Conservation (phyloP, 2,113 vertebrate species). For the Phocoena sinus region DNA sequence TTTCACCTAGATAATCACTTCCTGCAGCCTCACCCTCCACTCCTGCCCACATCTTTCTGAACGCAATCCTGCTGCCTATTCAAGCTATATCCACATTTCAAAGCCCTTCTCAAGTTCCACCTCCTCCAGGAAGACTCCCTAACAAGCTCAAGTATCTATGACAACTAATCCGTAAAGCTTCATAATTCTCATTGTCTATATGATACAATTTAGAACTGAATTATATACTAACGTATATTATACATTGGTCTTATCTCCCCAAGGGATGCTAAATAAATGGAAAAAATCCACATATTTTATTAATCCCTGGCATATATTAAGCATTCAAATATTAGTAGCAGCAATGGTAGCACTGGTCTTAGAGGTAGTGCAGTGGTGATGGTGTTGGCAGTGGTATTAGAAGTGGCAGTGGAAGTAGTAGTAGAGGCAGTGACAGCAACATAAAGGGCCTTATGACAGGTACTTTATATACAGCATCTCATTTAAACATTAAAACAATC, state of each 20-base stretch:
- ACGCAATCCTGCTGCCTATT: neutral
- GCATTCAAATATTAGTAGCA: neutral
- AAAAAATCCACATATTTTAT: neutral
- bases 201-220: neutral
- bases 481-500: neutral
- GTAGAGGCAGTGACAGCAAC: neutral
- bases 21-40: neutral
- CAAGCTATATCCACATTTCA: neutral
- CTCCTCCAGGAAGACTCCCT: neutral
- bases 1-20: neutral
- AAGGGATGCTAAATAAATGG: neutral
- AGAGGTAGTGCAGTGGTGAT: neutral
- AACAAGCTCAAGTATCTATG: neutral
- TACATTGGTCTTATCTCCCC: neutral
- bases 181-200: neutral
- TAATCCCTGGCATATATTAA: neutral
- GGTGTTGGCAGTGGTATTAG: rapidly evolving
- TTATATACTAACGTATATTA: neutral
- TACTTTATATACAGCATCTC: neutral
- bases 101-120: neutral
- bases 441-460: neutral
- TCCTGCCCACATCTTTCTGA: neutral
- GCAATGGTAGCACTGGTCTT: neutral
- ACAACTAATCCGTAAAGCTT: neutral
- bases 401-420: neutral